These are phyloP conservation scores for Pocota personata DNA, from an alignment of 2,888 invertebrate species.

Conservation along the genomic window DNA sequence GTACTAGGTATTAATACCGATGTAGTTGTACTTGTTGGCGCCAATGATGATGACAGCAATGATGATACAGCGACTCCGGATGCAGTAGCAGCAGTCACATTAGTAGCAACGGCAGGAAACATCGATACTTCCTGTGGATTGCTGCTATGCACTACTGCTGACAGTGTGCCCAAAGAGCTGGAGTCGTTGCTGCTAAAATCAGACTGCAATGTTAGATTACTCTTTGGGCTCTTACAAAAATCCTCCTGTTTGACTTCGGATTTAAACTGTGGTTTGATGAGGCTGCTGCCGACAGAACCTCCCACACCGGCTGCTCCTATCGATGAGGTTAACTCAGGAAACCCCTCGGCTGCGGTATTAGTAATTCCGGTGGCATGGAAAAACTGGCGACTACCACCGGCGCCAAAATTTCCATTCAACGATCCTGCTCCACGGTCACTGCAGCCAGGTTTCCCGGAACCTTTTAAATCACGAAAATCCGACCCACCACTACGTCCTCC, in stretches of 20 bases:
- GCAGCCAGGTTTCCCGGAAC: slow-evolving; percentile 69
- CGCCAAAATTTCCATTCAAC: slow-evolving; percentile 49
- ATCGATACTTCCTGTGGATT: slow-evolving; percentile 47
- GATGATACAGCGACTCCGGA: slow-evolving; percentile 73
- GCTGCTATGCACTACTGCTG: slow-evolving; percentile 76
- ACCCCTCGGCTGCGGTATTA: slow-evolving; percentile 46
- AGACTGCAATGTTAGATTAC: slow-evolving; percentile 76
- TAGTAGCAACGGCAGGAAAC: slow-evolving; percentile 39
- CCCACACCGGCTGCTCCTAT: slow-evolving; percentile 24
- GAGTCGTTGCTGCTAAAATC: slow-evolving; percentile 82
- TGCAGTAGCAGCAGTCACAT: slow-evolving; percentile 56
- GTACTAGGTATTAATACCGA: neutral
- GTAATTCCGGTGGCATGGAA: slow-evolving; percentile 51
- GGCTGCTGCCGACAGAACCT: slow-evolving; percentile 58
- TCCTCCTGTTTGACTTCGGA: slow-evolving; percentile 81
- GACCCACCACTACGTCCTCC: slow-evolving; percentile 85
- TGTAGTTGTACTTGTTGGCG: slow-evolving; percentile 3
- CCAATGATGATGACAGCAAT: slow-evolving; percentile 16
- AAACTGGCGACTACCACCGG: slow-evolving; percentile 46
- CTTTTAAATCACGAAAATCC: slow-evolving; percentile 78
- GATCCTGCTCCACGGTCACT: slow-evolving; percentile 58
- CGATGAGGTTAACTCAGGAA: slow-evolving; percentile 61
- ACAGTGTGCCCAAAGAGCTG: slow-evolving; percentile 85
- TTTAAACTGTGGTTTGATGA: slow-evolving; percentile 75
- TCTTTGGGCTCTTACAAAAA: slow-evolving; percentile 86